A percentile compares a stretch with the other conserved stretches of the same genome.
phyloP scores from a whole-genome alignment of 2,888 invertebrate genomes.

The Archaeoteleia sp. region DNA sequence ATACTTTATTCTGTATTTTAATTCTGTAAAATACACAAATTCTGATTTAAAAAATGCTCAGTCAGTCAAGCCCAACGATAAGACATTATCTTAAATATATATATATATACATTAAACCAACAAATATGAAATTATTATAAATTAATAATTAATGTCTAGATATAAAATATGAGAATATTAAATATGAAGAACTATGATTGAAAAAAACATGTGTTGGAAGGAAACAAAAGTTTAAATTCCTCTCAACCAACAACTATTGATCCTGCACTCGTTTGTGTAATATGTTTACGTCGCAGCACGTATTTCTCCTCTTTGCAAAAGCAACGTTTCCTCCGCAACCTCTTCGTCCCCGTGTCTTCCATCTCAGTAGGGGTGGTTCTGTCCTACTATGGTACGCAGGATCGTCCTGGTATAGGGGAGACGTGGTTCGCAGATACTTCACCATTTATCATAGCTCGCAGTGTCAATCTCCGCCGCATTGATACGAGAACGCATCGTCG shows the following conservation, averaged over 20 bases:
- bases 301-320: constrained; percentile 60
- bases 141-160: background rate
- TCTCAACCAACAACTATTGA: constrained; percentile 55
- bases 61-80: no score
- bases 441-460: constrained; percentile 71
- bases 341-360: constrained; percentile 40
- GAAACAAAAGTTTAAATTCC: background rate
- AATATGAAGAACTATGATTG: no score
- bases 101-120: no score
- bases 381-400: constrained; percentile 53
- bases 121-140: no score
- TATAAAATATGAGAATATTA: no score
- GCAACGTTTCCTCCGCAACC: constrained; percentile 50
- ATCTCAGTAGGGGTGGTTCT: constrained; percentile 65
- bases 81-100: no score
- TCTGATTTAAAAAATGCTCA: no score
- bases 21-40: no score
- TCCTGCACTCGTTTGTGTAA: constrained; percentile 62
- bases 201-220: background rate
- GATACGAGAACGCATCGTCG: constrained; percentile 70
- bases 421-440: constrained; percentile 58
- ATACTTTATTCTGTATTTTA: no score
- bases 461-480: constrained; percentile 73
- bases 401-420: constrained; percentile 51
- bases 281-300: constrained; percentile 68